Evolutionary conservation across 2,797 vertebrate species (phyloP), one percentile per base, ranked within the genome.

Genomic region (Darevskia mixta): DNA sequence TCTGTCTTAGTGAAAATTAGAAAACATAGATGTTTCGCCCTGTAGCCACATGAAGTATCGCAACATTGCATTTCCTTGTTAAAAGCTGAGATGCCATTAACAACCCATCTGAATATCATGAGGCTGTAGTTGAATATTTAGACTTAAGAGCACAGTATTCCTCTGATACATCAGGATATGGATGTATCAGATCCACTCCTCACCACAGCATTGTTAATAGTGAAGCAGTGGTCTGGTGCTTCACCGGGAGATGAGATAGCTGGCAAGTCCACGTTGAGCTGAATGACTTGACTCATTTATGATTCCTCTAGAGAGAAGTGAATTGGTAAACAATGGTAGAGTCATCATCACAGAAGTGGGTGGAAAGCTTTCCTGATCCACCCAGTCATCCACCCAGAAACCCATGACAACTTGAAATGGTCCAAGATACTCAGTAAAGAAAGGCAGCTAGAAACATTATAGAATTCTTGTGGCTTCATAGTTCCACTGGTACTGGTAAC

Each of bases 1-100:
- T 79, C 61, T 20, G 29, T 20, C 61, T 89, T 82, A 71, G 77
- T 81, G 75, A 71, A 35, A 66, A 77, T 20, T n/a, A 41, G 64
- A 38, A 38, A 78, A 78, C n/a, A 69, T 9, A 76, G 79, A 55
- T 29, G 80, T 20, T 23, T 7, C 7, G 9, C 58, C 32, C 11
- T 90, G 38, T 23, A 69, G 76, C 17, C 55, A 17, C 27, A 41
- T 10, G 27, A 11, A 86, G 7, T 35, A 29, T 58, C 45, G 9
- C 43, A 79, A 3, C 20, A n/a, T 58, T 0, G 41, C 11, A 83
- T 71, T 76, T 0, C 71, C 45, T 35, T 38, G 64, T 64, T 4
- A 23, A 88, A 4, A 41, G 17, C 8, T 75, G 55, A 0, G 3
- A 55, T 45, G 41, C 13, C 71, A 38, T 78, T 77, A 43, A 1